Base-by-base conservation (phyloP, 2,797 vertebrate species). In the Liasis olivaceus region DNA sequence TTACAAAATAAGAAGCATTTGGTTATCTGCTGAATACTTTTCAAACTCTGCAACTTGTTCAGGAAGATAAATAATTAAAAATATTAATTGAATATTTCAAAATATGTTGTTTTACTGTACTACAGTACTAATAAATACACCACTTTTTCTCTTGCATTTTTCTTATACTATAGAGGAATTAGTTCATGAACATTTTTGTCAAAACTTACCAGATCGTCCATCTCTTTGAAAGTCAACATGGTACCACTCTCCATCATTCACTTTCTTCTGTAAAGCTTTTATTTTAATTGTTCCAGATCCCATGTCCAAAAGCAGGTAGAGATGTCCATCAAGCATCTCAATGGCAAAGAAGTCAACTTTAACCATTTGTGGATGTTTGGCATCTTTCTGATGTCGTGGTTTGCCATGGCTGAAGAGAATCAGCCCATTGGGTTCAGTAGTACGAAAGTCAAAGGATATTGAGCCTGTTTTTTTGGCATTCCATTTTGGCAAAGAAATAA, bases 191-290 rank as follows among this genome's bases (percentile, higher is more conserved):
- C n/a, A 87, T n/a, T 22, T 85, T 9, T 9, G 54, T 58, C 60
- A 64, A 86, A 91, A 84, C 88, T 95, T 98, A 99, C 99, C 99
- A 98, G 99, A 99, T 96, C 99, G 97, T 93, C 99, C 99, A 1
- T 99, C 99, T 85, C 99, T 98, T 95, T 99, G 99, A 95, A 99
- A 99, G 97, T 99, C 99, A 95, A 99, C 99, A 2, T 99, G 99
- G 97, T 99, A 99, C 99, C 99, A 99, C 97, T 99, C 99, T 81
- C 99, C 99, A 26, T 99, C 99, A 96, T 99, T 99, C 94, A 99
- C 99, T 95, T 99, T 99, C 97, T 99, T 99, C 96, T 99, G 99
- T 63, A 99, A 98, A 3, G 99, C 99, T 96, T 97, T 98, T 94
- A 99, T 99, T 98, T 99, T 99, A 93, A 99, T 99, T 94, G 99